Conservation (phyloP, 64 coral and sea anemone species). For the Orbicella faveolata region DNA sequence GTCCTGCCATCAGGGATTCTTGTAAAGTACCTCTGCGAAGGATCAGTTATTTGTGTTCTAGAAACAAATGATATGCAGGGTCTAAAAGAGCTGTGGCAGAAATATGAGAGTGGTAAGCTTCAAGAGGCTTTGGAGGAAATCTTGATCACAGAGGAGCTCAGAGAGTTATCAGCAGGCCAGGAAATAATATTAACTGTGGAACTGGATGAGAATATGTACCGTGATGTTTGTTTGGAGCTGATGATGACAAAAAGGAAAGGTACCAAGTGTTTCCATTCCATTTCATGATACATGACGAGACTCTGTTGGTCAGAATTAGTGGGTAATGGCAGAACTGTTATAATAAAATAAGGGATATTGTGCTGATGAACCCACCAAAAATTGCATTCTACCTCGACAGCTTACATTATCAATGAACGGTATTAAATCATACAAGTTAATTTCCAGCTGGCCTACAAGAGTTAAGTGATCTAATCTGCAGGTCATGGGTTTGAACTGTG, state of each 20-base stretch:
- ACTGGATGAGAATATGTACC: constrained; percentile 43
- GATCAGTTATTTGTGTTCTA: constrained; percentile 39
- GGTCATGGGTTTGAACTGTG: too few species aligned
- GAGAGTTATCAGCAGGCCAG: not conserved
- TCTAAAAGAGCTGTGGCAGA: constrained; percentile 37
- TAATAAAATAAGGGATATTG: not conserved
- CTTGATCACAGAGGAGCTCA: constrained; percentile 51
- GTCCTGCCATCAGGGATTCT: constrained; percentile 48
- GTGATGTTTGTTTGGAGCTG: constrained; percentile 39
- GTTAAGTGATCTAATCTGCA: too few species aligned
- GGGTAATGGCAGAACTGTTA: not conserved
- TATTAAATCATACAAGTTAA: too few species aligned
- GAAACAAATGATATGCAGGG: constrained; percentile 29
- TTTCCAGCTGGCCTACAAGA: too few species aligned
- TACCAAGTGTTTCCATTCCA: not conserved
- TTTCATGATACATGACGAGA: too few species aligned
- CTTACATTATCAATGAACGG: too few species aligned
- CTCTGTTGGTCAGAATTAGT: not conserved
- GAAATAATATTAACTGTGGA: constrained; percentile 24
- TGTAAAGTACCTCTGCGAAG: constrained; percentile 12
- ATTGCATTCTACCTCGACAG: too few species aligned
- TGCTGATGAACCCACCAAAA: too few species aligned
- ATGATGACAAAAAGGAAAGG: constrained; percentile 16
- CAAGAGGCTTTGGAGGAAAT: constrained; percentile 29
- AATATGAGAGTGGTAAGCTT: constrained; percentile 19